These are phyloP conservation scores for Oscheius sp. DNA, from an alignment of 2,888 invertebrate genomes.

Conservation along the genomic window DNA sequence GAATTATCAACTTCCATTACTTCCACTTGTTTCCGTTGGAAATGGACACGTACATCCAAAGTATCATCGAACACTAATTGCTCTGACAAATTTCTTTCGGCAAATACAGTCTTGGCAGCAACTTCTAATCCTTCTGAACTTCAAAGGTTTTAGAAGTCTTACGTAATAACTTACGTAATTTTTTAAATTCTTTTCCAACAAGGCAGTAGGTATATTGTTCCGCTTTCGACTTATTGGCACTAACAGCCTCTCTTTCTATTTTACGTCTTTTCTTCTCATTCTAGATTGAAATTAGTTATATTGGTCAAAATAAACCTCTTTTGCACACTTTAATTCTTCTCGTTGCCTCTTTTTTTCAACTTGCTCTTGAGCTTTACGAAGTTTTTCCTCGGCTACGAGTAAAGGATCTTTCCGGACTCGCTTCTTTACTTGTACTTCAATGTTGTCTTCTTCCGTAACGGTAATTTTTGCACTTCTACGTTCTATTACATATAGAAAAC, in stretches of 20 bases:
- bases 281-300: constrained; percentile 24
- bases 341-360: constrained; percentile 32
- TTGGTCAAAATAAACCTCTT: background rate
- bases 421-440: background rate
- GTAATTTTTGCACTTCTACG: constrained; percentile 5
- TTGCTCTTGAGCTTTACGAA: constrained; percentile 11
- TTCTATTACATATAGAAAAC: background rate
- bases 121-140: constrained; percentile 46
- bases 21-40: constrained; percentile 46
- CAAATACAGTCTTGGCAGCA: constrained; percentile 31
- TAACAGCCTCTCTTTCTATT: constrained; percentile 49
- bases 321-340: constrained; percentile 30
- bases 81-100: constrained; percentile 47
- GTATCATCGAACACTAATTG: constrained; percentile 42
- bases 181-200: constrained; percentile 40
- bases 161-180: constrained; percentile 31
- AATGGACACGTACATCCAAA: constrained; percentile 46
- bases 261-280: constrained; percentile 42
- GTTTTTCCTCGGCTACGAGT: constrained; percentile 7
- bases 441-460: background rate
- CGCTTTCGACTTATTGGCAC: constrained; percentile 43
- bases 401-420: background rate
- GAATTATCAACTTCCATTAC: constrained; percentile 39
- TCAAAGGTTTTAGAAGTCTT: background rate
- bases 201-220: constrained; percentile 52